Evolutionary conservation across 2,797 vertebrate genomes (phyloP), one percentile per base, ranked within the genome.

Genomic region (Xenops minutus): DNA sequence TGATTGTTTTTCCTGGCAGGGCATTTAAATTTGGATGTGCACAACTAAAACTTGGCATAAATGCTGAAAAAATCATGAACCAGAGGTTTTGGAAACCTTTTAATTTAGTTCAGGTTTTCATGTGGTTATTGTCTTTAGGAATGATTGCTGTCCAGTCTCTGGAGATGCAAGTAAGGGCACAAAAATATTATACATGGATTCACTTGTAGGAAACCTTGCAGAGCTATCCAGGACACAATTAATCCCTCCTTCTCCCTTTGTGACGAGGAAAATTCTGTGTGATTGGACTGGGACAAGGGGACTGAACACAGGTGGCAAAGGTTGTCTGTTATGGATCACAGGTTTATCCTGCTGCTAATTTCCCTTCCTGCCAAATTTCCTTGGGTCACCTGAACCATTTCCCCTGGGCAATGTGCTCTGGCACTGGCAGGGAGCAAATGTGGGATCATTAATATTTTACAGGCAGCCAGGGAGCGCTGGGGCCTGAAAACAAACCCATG

Each of bases 1-100:
- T 83, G 44, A 83, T 72, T 49, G 39, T 61, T 92, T 91, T 89
- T 79, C 75, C 75, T 86, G 87, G 72, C 87, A 91, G 76, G 66
- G 59, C n/a, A 16, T 62, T 88, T 78, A 68, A 77, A 80, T 51
- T 69, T 43, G 66, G 68, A 87, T 18, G 54, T 44, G 51, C 36
- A 59, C 66, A 73, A 41, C 32, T 88, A 18, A 83, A 94, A 66
- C 54, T 51, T 51, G 58, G 36, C n/a, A 39, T 63, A 77, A 83
- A 48, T 18, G 41, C 68, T 64, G 75, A 66, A 58, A 46, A 71
- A 30, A 23, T 12, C 18, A 17, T 7, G 26, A 81, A 21, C 23
- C 46, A 21, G 72, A 71, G 58, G 36, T 26, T 82, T 49, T 78
- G 64, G 59, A 79, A 84, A 32, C 61, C 29, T 62, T 67, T 37